Conservation (phyloP, 53 echinoderm and acorn worm genomes). For the Echinarachnius parma region DNA sequence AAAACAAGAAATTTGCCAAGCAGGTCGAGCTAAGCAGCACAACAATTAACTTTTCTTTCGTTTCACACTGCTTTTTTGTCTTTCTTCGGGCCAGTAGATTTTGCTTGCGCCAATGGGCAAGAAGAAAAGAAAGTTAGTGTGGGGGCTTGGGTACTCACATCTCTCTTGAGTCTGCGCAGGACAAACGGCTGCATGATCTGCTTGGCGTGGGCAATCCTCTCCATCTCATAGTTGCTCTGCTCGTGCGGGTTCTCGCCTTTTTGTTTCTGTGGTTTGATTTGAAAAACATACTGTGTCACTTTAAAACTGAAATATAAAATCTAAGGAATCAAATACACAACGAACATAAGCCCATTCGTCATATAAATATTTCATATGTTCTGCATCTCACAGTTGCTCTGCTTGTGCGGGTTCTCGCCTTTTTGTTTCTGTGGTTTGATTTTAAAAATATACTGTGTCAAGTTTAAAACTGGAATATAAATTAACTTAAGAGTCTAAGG, state of each 20-base stretch:
- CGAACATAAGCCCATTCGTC: too few species aligned
- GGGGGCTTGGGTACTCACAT: constrained; percentile 47
- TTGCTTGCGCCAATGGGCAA: too few species aligned
- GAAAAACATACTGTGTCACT: constrained; percentile 8
- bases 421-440: constrained; percentile 85
- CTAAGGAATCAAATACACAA: too few species aligned
- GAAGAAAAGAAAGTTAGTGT: too few species aligned
- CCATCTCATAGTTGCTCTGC: constrained; percentile 74
- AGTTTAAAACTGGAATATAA: too few species aligned
- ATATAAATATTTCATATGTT: too few species aligned
- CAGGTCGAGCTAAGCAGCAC: too few species aligned
- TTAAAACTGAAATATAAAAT: too few species aligned
- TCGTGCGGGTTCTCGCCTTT: constrained; percentile 58
- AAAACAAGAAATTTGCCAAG: too few species aligned
- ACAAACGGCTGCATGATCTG: constrained; percentile 97
- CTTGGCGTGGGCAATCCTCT: constrained; percentile 84
- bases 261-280: constrained; percentile 75
- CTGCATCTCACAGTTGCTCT: constrained; percentile 72
- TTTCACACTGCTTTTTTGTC: background rate
- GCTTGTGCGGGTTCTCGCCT: constrained; percentile 52
- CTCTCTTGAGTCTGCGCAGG: constrained; percentile 79
- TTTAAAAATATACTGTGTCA: too few species aligned
- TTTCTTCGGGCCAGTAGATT: background rate
- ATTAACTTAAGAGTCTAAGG: too few species aligned
- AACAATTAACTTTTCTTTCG: background rate